Evolutionary conservation across 2,797 vertebrate species (phyloP).

Genomic region (Pipistrellus nathusii): DNA sequence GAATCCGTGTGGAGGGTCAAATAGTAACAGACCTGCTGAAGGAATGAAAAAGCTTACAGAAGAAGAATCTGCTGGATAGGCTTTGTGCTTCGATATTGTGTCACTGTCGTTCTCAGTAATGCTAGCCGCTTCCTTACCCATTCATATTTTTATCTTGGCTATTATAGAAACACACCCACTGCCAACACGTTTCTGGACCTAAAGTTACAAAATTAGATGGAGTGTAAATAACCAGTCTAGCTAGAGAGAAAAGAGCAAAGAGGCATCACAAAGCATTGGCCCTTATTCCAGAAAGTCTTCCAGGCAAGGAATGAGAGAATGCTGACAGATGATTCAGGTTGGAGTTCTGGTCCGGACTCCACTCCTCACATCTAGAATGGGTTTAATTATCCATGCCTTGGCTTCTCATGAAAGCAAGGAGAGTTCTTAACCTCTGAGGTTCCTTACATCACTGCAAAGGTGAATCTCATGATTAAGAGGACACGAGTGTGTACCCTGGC

Average conservation of each 20-base stretch:
- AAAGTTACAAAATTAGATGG: constrained; percentile 50
- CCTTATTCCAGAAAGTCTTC: neutral
- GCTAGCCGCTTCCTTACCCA: neutral
- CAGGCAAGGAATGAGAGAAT: neutral
- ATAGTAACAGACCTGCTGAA: neutral
- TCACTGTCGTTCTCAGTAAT: neutral
- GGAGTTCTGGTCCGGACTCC: neutral
- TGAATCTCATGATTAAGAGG: neutral
- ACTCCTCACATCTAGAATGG: neutral
- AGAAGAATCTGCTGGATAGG: neutral
- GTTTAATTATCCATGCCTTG: neutral
- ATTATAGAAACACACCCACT: constrained; percentile 52
- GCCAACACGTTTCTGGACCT: constrained; percentile 55
- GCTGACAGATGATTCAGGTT: no score
- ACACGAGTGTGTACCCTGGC: no score
- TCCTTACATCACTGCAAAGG: neutral
- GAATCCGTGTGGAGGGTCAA: neutral
- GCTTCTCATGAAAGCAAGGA: neutral
- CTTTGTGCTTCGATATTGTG: neutral
- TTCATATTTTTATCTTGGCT: constrained; percentile 48
- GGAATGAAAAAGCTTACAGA: neutral
- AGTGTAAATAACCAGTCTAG: constrained; percentile 11
- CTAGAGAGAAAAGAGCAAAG: constrained; percentile 4
- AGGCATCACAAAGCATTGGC: neutral
- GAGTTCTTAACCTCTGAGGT: neutral